These are phyloP conservation scores for Drosophila lacertosa DNA, from an alignment of 1,140 invertebrate species.

Conservation along the genomic window DNA sequence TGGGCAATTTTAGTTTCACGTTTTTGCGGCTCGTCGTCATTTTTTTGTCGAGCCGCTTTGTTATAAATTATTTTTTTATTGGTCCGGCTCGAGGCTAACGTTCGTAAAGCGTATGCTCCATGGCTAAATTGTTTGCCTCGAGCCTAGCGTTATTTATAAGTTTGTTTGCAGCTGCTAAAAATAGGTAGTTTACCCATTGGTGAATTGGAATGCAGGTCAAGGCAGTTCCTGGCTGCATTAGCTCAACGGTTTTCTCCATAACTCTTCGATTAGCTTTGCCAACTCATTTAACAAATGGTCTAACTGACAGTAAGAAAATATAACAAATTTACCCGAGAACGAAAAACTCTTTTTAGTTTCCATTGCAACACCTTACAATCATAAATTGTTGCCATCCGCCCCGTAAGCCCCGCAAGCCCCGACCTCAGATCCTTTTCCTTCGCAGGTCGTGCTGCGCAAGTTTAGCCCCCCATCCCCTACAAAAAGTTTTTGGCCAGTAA, in stretches of 20 bases:
- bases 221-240: constrained; percentile 34
- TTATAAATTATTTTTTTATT: constrained; percentile 82
- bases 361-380: constrained; percentile 80
- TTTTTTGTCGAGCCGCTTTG: constrained; percentile 44
- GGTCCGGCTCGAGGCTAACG: constrained; percentile 22
- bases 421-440: too few species aligned
- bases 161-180: constrained; percentile 42
- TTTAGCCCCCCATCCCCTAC: constrained; percentile 58
- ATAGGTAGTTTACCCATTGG: constrained; percentile 6
- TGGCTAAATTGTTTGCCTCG: constrained; percentile 53
- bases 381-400: constrained; percentile 64
- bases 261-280: constrained; percentile 79
- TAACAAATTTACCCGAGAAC: constrained; percentile 66
- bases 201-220: constrained; percentile 49
- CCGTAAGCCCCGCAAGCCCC: not conserved
- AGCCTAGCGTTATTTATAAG: constrained; percentile 56
- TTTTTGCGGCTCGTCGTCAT: not conserved
- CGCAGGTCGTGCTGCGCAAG: constrained; percentile 44
- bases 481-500: constrained; percentile 68
- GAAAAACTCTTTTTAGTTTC: constrained; percentile 51
- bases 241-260: constrained; percentile 37
- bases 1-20: constrained; percentile 44
- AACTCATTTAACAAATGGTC: constrained; percentile 82
- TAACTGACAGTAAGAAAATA: constrained; percentile 75
- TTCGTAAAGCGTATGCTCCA: constrained; percentile 46